These are phyloP conservation scores for Lampris megalopsis DNA, from an alignment of 2,113 vertebrate genomes.

Conservation along the genomic window DNA sequence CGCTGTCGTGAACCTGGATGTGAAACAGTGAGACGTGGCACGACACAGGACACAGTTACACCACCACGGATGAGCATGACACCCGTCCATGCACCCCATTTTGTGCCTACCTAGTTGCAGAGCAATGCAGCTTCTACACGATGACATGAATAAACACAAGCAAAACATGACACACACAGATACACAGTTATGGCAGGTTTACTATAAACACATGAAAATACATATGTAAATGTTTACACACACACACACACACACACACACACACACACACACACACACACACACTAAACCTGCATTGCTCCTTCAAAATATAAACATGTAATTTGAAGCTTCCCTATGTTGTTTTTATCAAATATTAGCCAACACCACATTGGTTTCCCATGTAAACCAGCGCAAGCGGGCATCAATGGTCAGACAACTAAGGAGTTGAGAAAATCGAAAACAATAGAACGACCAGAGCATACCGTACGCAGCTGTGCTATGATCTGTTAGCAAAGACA, in stretches of 20 bases:
- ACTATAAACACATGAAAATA: not conserved
- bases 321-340: not conserved
- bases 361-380: not conserved
- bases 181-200: not conserved
- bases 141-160: not conserved
- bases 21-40: slow-evolving; percentile 76
- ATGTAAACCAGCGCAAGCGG: no score
- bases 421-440: no score
- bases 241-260: not conserved
- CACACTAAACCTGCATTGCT: slow-evolving; percentile 18
- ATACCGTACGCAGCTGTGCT: no score
- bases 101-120: slow-evolving; percentile 60
- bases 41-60: slow-evolving; percentile 70
- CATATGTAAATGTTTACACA: not conserved
- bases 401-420: no score
- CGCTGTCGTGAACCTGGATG: slow-evolving; percentile 85
- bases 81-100: slow-evolving; percentile 70
- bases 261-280: not conserved
- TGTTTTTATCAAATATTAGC: not conserved
- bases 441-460: no score
- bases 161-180: not conserved
- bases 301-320: not conserved
- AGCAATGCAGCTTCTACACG: slow-evolving; percentile 29
- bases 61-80: slow-evolving; percentile 54
- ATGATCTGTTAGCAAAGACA: not conserved